These are phyloP conservation scores for Temnothorax nylanderi DNA, from an alignment of 1,140 invertebrate species.

Conservation along the genomic window DNA sequence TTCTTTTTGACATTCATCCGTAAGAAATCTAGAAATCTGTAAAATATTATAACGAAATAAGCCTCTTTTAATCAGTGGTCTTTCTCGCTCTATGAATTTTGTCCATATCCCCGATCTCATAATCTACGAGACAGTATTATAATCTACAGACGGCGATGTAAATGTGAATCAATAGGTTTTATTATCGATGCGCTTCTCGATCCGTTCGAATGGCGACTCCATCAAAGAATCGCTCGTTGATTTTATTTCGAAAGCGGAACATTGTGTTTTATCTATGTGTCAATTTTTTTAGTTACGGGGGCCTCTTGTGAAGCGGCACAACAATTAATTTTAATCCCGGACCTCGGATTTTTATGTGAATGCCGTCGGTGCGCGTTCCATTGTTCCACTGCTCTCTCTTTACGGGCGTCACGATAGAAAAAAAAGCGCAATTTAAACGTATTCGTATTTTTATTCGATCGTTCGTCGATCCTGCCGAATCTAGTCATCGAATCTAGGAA, in stretches of 20 bases:
- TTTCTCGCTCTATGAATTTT: neutral
- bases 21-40: neutral
- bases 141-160: neutral
- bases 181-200: conserved; percentile 40
- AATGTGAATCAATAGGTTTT: conserved; percentile 31
- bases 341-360: conserved; percentile 38
- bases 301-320: conserved; percentile 30
- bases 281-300: conserved; percentile 54
- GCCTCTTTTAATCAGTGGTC: neutral
- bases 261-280: conserved; percentile 11
- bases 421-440: conserved; percentile 39
- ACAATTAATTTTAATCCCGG: conserved; percentile 55
- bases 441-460: conserved; percentile 25
- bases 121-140: neutral
- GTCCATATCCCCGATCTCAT: neutral
- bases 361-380: conserved; percentile 1
- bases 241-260: conserved; percentile 40
- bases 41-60: neutral
- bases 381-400: conserved; percentile 30
- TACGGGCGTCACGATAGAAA: conserved; percentile 11
- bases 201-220: conserved; percentile 43
- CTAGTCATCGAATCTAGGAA: conserved; percentile 1
- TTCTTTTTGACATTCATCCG: neutral
- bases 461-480: neutral
- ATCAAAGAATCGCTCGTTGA: conserved; percentile 52